phyloP scores from a whole-genome alignment of 2,113 vertebrate genomes.

The Vulpes lagopus region DNA sequence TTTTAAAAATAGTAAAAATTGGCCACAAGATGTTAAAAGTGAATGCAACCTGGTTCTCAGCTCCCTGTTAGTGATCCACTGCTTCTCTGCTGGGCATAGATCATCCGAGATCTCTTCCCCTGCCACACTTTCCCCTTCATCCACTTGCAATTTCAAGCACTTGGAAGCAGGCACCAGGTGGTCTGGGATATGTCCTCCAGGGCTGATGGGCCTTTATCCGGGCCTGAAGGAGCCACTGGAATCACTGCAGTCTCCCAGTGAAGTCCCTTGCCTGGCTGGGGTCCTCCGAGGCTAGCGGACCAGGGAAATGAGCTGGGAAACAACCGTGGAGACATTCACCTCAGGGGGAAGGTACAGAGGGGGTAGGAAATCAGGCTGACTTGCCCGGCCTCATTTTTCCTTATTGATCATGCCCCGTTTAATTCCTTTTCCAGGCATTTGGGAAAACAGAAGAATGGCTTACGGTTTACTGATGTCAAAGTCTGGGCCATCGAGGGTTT shows the following conservation, averaged over 20 bases:
- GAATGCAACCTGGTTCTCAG: neutral
- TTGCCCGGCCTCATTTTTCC: neutral
- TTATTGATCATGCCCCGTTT: neutral
- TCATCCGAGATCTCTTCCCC: too few relatives aligned
- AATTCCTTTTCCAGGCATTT: neutral
- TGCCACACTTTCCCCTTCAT: neutral
- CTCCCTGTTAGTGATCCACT: neutral
- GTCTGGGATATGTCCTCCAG: neutral
- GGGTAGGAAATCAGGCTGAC: neutral
- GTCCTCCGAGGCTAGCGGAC: rapidly evolving
- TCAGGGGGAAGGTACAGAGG: neutral
- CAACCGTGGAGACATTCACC: too few relatives aligned
- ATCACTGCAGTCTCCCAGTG: neutral
- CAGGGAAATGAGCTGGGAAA: neutral
- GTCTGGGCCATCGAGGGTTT: neutral
- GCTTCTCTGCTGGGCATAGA: neutral
- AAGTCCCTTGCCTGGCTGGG: neutral
- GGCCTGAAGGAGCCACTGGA: neutral
- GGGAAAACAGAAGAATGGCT: neutral
- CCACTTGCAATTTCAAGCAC: neutral
- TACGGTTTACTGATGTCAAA: neutral
- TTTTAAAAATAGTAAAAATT: neutral
- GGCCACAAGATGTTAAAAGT: neutral
- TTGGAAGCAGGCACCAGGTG: neutral
- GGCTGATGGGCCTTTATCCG: neutral